Evolutionary conservation across 2,113 vertebrate genomes (phyloP), one percentile per base, ranked within the genome.

Genomic region (Ellobius talpinus): DNA sequence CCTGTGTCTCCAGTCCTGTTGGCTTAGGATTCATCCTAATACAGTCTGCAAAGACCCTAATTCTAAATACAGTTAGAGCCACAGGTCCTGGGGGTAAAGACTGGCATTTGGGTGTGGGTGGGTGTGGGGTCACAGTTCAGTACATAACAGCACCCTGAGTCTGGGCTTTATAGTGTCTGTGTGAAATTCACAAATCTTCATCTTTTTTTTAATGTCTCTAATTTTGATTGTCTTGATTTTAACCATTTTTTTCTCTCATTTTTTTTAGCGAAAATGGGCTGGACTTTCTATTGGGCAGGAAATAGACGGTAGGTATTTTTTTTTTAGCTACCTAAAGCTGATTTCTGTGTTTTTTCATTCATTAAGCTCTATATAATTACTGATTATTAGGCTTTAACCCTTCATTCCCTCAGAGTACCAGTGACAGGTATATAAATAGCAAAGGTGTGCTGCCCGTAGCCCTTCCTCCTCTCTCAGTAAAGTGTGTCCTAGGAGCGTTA

Each of bases 241-340:
- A 66, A 98, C 17, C 0, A 1, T 52, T 45, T 82, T 94, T 47
- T 42, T 73, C 52, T 72, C 21, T 79, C 88, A 94, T 90, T 96
- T 89, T 94, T 98, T 96, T 42, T 98, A 99, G 99, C 99, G 99
- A 87, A 99, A 99, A 99, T 99, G 99, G 99, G 99, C 99, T 0
- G 99, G 99, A 33, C 99, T 99, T 42, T 99, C 99, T 58, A 99
- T 99, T 4, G 99, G 99, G 21, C 99, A 99, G 93, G 99, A 99
- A 0, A 99, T 99, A 29, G 99, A 99, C 97, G 99, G 99, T 99
- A 98, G 98, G 98, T 97, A 24, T 7, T 84, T 42, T 89, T 58
- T 93, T 93, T 96, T 87, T 36, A 55, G 79, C 72, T 86, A 0
- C 36, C 33, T 78, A 79, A 96, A 36, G 61, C 85, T 33, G 14